Base-by-base conservation (phyloP, 1,140 invertebrate species). In the Antheraea mylitta region DNA sequence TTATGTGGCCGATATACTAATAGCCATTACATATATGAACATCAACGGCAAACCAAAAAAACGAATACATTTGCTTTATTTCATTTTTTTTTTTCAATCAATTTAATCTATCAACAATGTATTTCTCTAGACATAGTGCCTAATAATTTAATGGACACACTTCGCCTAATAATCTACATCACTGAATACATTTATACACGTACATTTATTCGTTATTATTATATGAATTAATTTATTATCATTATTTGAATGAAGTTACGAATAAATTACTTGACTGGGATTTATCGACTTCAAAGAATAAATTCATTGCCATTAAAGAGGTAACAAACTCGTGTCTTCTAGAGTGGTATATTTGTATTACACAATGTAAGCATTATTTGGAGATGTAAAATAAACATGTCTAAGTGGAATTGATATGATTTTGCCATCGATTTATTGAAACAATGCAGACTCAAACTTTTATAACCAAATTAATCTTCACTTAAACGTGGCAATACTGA, bases 141-240 rank as follows among this genome's bases (percentile, higher is more conserved):
- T 77, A 77, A 74, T 66, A 60, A 76, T 73, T 79, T 73, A 76
- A 76, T 81, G 80, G 79, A 83, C 79, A 83, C 79, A 78, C 75
- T 76, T 61, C 48, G 67, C 48, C 81, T 81, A 80, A 69, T 48
- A 68, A n/a, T 53, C 76, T 83, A 81, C 74, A 69, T 64, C 76
- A 79, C 70, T 75, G 75, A 79, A 76, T 73, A 76, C 58, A 30
- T 66, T 65, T 60, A 70, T 22, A 66, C 18, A 66, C 30, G 22
- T 45, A 53, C 45, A 53, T 53, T 53, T 53, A 53, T 53, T 53
- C 13, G 16, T 53, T 53, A 3, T 42, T 42, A 42, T 42, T 42
- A 42, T 42, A 42, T 1, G 38, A 42, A 53, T 53, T 53, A 10
- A 10, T 42, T 42, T 42, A 8, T 8, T 2, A 16, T 53, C 0